These are phyloP conservation scores for Papilio glaucus DNA, from an alignment of 1,140 invertebrate genomes.

Conservation along the genomic window DNA sequence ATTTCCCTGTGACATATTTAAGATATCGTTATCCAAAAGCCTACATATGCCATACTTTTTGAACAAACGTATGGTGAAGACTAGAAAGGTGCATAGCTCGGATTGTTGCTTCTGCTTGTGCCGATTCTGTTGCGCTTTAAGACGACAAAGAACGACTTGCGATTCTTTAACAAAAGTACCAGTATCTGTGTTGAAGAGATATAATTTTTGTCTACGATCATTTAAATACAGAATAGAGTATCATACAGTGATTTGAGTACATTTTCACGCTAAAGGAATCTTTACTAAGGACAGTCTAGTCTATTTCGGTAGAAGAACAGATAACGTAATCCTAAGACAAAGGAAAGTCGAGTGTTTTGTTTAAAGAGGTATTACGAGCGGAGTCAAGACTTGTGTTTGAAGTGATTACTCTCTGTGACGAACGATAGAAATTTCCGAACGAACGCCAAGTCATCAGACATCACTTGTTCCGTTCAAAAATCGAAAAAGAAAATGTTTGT, in stretches of 20 bases:
- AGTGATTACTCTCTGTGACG: background rate
- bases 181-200: slow-evolving; percentile 68
- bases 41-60: slow-evolving; percentile 76
- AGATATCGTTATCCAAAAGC: slow-evolving; percentile 58
- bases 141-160: slow-evolving; percentile 62
- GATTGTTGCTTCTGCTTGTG: slow-evolving; percentile 65
- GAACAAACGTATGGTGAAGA: slow-evolving; percentile 56
- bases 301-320: slow-evolving; percentile 16
- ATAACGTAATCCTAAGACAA: slow-evolving; percentile 56
- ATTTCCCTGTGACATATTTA: slow-evolving; percentile 32
- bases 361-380: slow-evolving; percentile 53
- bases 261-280: slow-evolving; percentile 31
- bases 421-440: background rate
- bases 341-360: slow-evolving; percentile 53
- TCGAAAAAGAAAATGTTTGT: slow-evolving; percentile 11
- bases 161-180: slow-evolving; percentile 70
- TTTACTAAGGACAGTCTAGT: background rate
- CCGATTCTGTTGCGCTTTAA: slow-evolving; percentile 61
- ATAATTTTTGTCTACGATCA: slow-evolving; percentile 75
- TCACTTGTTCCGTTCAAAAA: background rate
- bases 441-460: background rate
- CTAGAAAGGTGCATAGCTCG: slow-evolving; percentile 66
- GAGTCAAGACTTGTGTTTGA: background rate
- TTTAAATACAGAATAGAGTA: slow-evolving; percentile 69
- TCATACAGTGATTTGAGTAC: slow-evolving; percentile 45